A percentile compares a stretch with the other conserved stretches of the same genome.
Evolutionary conservation across 2,113 vertebrate genomes (phyloP).

Genomic region (Aythya baeri): DNA sequence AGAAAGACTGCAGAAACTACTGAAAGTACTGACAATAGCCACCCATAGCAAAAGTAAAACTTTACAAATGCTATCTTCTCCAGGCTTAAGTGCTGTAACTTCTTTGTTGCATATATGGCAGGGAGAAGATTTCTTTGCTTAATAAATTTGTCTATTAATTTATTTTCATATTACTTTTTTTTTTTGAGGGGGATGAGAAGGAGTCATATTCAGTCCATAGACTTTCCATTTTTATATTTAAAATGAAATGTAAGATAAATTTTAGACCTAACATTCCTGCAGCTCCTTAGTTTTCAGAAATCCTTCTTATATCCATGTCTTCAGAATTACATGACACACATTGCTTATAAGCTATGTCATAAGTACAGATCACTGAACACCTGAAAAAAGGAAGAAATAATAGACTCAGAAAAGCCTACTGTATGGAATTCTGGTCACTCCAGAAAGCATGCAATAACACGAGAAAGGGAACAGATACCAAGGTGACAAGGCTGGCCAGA

Average conservation of each 20-base stretch:
- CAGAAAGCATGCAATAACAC: not conserved
- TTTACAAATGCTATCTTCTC: not conserved
- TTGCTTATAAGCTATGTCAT: not conserved
- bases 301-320: not conserved
- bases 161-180: not conserved
- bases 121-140: not conserved
- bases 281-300: not conserved
- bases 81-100: not conserved
- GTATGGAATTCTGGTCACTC: not conserved
- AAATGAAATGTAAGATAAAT: not conserved
- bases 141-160: not conserved
- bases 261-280: not conserved
- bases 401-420: not conserved
- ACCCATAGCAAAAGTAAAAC: not conserved
- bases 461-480: not conserved
- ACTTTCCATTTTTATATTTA: not conserved
- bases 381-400: conserved; percentile 10
- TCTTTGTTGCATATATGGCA: not conserved
- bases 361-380: not conserved
- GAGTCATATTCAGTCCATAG: too few species aligned
- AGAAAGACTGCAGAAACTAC: not conserved
- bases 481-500: not conserved
- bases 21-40: not conserved
- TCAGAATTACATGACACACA: not conserved
- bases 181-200: too few species aligned